Conservation (phyloP, 2,113 vertebrate genomes). For the Mesembrinibis cayennensis region DNA sequence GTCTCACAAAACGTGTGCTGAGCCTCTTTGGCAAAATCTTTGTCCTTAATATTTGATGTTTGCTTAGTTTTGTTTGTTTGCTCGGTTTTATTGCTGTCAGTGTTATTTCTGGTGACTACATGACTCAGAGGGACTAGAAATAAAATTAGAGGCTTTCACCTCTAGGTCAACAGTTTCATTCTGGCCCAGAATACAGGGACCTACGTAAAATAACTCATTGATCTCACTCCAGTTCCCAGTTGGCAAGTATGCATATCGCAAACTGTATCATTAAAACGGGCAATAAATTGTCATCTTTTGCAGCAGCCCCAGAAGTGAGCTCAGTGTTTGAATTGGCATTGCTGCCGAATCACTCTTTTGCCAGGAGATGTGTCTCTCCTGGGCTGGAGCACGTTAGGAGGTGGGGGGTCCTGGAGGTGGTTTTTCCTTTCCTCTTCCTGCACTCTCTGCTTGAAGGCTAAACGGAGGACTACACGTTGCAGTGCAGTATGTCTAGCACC, state of each 20-base stretch:
- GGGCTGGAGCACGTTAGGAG: not conserved
- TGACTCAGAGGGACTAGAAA: slow-evolving; percentile 55
- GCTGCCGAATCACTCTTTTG: not conserved
- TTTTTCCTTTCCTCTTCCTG: not conserved
- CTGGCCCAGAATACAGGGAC: slow-evolving; percentile 35
- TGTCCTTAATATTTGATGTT: slow-evolving; percentile 52
- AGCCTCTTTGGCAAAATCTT: slow-evolving; percentile 40
- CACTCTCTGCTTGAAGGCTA: not conserved
- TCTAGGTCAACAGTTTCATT: slow-evolving; percentile 59
- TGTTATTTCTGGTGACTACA: slow-evolving; percentile 69
- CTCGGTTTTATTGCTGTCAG: slow-evolving; percentile 51
- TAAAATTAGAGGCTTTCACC: slow-evolving; percentile 62
- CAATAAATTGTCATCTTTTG: slow-evolving; percentile 50
- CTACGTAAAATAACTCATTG: slow-evolving; percentile 58
- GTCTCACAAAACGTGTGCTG: slow-evolving; percentile 14
- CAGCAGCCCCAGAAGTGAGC: slow-evolving; percentile 47
- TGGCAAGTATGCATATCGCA: slow-evolving; percentile 44
- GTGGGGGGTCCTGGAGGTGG: not conserved
- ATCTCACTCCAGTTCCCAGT: slow-evolving; percentile 52
- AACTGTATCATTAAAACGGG: slow-evolving; percentile 18
- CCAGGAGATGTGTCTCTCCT: not conserved
- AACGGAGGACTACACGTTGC: fast-evolving
- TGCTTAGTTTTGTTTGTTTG: slow-evolving; percentile 66
- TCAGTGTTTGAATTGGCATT: slow-evolving; percentile 17
- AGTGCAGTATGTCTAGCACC: not conserved